Base-by-base conservation (phyloP, 2,888 invertebrate species). In the Ormyrus thymus region DNA sequence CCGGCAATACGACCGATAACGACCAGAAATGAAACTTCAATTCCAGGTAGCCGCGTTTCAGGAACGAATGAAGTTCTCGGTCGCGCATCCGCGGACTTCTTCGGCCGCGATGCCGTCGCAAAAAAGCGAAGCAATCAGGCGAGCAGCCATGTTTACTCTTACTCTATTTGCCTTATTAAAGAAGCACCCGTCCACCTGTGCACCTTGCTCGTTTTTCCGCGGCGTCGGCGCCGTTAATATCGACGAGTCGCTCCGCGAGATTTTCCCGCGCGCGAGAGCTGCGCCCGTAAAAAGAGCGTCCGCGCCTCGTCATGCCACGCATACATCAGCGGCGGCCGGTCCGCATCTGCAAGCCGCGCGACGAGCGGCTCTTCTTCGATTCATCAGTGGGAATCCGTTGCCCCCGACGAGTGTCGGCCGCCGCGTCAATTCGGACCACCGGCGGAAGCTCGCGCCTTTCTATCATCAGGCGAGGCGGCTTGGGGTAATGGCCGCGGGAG, bases 141-240 rank as follows among this genome's bases (percentile, higher is more conserved):
- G 13, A 13, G 9, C 43, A 9, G 15, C 15, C 7, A 46, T 50
- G 55, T 64, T 73, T 51, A 13, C 73, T 74, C 56, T 74, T 74
- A 65, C 73, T 74, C 43, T 74, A 74, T 74, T 74, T 65, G 73
- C 50, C 73, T 74, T 74, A 74, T 74, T 74, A 74, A 65, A 73
- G 29, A 73, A 45, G 45, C n/a, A 55, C 10, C 15, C 50, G 15
- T 15, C 29, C 29, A 29, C 29, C 29, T 29, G 29, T 29, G 4
- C 29, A 29, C 3, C 56, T 50, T n/a, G 43, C 43, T 50, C 13
- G 50, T 71, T 46, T 62, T 46, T 62, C 62, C n/a, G 8, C n/a
- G 11, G 8, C 45, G 29, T 29, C 29, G 29, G 4, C 29, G 8
- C 61, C 45, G 29, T n/a, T 61, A 61, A 61, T 61, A 43, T 43